Evolutionary conservation across 2,888 invertebrate species (phyloP), one percentile per base, ranked within the genome.

Genomic region (Lepidonotus clava): DNA sequence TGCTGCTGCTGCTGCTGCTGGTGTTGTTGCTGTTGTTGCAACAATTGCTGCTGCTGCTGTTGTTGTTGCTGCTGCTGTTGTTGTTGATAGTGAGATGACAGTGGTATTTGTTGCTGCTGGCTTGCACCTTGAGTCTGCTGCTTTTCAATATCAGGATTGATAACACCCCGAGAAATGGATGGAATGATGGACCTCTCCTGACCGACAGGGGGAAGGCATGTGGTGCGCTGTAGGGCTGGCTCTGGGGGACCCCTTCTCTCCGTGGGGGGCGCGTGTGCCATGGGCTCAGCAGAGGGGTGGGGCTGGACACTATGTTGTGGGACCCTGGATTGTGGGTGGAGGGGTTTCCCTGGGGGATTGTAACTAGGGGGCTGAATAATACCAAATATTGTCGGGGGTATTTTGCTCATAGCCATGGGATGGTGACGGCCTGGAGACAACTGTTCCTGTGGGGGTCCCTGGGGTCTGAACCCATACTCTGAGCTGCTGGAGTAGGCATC

Each of bases 81-180:
- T 40, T 80, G 38, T 32, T 80, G n/a, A n/a, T n/a, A n/a, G n/a
- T n/a, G n/a, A n/a, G n/a, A n/a, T n/a, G n/a, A n/a, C n/a, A n/a
- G n/a, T n/a, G n/a, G n/a, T n/a, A n/a, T n/a, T n/a, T n/a, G 14
- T 56, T 56, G 56, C n/a, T 56, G 21, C 32, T 67, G 67, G 24
- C 36, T 11, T 36, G 38, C 11, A 14, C 11, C 34, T 38, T 71
- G 71, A 5, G 71, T 71, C 21, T 71, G 71, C 71, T 71, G 71
- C 71, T 34, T 71, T n/a, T 71, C 71, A 34, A 71, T 38, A 18
- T 71, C 71, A 36, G 71, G 71, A n/a, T 71, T n/a, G 14, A 71
- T 71, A 18, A 71, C 71, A 38, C 71, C 71, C 21, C 71, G 34
- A 1, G 71, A 71, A 38, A 71, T 71, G 14, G 71, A 71, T 0